Base-by-base conservation (phyloP, 2,113 vertebrate genomes). In the Echinops telfairi region DNA sequence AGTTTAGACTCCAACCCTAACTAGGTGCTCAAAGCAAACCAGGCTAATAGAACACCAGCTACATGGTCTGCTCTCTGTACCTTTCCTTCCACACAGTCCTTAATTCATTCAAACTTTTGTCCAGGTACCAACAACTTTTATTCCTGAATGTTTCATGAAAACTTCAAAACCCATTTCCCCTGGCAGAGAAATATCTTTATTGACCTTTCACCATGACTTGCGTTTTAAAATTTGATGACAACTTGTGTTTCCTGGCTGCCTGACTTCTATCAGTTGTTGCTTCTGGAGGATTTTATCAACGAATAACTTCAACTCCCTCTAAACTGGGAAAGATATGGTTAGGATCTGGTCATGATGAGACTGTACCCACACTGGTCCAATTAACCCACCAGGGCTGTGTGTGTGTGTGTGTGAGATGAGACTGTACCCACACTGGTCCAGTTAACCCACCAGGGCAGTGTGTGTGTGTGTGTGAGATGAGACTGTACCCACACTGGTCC, bases 141-240 rank as follows among this genome's bases (percentile, higher is more conserved):
- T 90, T 93, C 43, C 12, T 92, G 8, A 64, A 4, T 25, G 58
- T 89, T 84, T 64, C 25, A 29, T 57, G 66, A 79, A 89, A 84
- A 91, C 73, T 16, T 27, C 4, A 58, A 36, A 94, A 47, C 6
- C 3, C 43, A 73, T 85, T 78, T 85, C 89, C 7, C 11, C 62
- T 40, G 10, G 20, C 16, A 86, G 64, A 86, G 29, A 10, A 68
- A 31, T 64, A 64, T 64, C 27, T 25, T 5, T 64, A 27, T 86
- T 58, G 92, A 47, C 17, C 10, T 91, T 17, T n/a, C 16, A 64
- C 6, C 43, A 16, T 76, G 15, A 36, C 70, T 78, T 83, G 1
- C 83, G 20, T 88, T 53, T 53, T 82, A 31, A 77, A 57, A 62
- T 43, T 57, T 29, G 4, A 84, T 85, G 77, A 53, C 89, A 90